Evolutionary conservation across 2,888 invertebrate genomes (phyloP).

Genomic region (Saturnia japonica): DNA sequence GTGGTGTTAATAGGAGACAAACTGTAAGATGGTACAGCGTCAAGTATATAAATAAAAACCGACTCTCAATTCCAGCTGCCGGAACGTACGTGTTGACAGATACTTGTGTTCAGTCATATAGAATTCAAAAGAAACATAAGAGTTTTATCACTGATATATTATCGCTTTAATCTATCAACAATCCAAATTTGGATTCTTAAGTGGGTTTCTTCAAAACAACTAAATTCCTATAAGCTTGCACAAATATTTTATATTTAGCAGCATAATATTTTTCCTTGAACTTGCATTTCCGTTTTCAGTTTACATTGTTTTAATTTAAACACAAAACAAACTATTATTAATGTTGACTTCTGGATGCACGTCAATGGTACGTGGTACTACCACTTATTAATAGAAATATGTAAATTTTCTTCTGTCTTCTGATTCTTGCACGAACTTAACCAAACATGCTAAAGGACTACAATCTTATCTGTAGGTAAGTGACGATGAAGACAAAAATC

Average conservation of each 20-base stretch:
- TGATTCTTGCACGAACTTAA: neutral
- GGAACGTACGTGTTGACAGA: too few species aligned
- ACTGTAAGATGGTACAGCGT: too few species aligned
- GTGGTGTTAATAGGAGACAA: too few species aligned
- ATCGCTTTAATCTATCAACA: neutral
- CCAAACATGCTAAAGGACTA: neutral
- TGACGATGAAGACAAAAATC: neutral
- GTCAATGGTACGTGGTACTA: neutral
- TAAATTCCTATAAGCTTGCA: neutral
- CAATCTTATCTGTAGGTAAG: neutral
- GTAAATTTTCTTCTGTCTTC: neutral
- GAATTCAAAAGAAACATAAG: too few species aligned
- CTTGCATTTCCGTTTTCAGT: neutral
- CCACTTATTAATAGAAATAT: neutral
- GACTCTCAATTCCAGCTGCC: too few species aligned
- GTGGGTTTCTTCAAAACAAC: neutral
- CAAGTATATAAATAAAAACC: too few species aligned
- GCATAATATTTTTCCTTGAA: neutral
- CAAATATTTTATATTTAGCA: neutral
- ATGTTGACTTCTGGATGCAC: neutral
- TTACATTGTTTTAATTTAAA: slow-evolving; percentile 6
- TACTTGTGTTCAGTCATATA: too few species aligned
- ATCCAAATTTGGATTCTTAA: neutral
- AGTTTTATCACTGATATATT: too few species aligned
- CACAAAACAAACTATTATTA: slow-evolving; percentile 3